These are phyloP conservation scores for Hydra vulgaris DNA, from an alignment of 30 jellyfish, hydroid and myxozoan genomes.

Conservation along the genomic window DNA sequence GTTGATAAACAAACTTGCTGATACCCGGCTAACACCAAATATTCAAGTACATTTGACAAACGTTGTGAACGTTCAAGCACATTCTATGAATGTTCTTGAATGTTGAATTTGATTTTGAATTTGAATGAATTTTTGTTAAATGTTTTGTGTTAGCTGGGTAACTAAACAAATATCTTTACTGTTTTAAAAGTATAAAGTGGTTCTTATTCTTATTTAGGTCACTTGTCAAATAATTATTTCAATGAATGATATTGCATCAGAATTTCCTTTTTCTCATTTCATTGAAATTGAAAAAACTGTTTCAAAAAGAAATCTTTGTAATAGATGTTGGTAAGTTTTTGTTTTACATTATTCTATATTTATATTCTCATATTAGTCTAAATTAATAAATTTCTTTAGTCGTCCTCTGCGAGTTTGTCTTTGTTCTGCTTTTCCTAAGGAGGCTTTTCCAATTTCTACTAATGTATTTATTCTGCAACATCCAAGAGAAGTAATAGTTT, in stretches of 20 bases:
- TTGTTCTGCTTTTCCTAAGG: conserved; percentile 22
- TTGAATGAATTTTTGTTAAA: no score
- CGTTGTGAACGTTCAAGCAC: no score
- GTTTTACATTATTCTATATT: not conserved
- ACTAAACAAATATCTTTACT: no score
- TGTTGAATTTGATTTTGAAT: no score
- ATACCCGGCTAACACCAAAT: no score
- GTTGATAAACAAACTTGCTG: no score
- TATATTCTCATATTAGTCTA: not conserved
- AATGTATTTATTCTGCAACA: conserved; percentile 22
- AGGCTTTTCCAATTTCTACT: conserved; percentile 11
- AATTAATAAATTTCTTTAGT: not conserved
- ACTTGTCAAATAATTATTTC: not conserved
- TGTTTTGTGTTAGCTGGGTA: no score
- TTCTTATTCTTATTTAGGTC: no score
- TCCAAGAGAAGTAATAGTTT: conserved; percentile 20
- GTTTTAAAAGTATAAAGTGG: no score
- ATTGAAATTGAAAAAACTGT: conserved; percentile 12
- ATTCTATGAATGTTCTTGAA: no score
- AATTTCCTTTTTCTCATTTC: conserved; percentile 13
- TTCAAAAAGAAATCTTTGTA: conserved; percentile 16
- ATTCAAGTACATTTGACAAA: no score
- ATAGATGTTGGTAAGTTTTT: conserved; percentile 10
- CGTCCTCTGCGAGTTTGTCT: conserved; percentile 26
- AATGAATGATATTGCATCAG: not conserved